These are phyloP conservation scores for Calliphora vomitoria DNA, from an alignment of 2,888 invertebrate species.

Conservation along the genomic window DNA sequence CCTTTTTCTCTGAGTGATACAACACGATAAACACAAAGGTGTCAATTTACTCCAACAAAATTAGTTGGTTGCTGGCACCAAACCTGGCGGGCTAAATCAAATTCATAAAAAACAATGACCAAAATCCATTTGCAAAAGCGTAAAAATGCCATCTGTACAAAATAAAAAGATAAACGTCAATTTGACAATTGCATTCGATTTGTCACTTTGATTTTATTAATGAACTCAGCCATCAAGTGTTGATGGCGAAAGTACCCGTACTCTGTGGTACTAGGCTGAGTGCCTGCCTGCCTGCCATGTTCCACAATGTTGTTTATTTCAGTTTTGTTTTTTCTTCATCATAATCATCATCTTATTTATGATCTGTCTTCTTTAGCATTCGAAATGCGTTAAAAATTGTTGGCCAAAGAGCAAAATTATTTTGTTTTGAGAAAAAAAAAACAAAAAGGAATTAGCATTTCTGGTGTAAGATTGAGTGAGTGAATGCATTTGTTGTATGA, in stretches of 20 bases:
- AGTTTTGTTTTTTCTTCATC: conserved; percentile 32
- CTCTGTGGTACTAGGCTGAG: conserved; percentile 6
- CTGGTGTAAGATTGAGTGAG: conserved; percentile 30
- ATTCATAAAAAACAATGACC: conserved; percentile 21
- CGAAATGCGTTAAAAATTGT: conserved; percentile 34
- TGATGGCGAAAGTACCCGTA: conserved; percentile 70
- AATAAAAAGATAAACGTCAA: conserved; percentile 71
- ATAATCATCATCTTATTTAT: conserved; percentile 62
- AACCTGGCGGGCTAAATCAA: conserved; percentile 42
- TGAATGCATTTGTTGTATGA: conserved; percentile 10
- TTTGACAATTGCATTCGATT: conserved; percentile 73
- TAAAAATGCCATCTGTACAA: conserved; percentile 48
- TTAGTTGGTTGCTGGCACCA: neutral
- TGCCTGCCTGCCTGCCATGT: neutral
- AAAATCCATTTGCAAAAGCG: conserved; percentile 52
- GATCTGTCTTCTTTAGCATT: conserved; percentile 60
- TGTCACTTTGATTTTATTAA: conserved; percentile 74
- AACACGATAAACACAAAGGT: conserved; percentile 46
- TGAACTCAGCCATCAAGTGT: conserved; percentile 71
- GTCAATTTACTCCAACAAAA: conserved; percentile 63
- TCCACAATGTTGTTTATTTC: conserved; percentile 23
- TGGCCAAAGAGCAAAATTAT: conserved; percentile 24
- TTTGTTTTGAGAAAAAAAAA: conserved; percentile 31
- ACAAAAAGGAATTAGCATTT: conserved; percentile 54
- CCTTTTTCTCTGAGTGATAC: conserved; percentile 41